These are phyloP conservation scores for Maniola jurtina DNA, from an alignment of 1,140 invertebrate genomes.

Conservation along the genomic window DNA sequence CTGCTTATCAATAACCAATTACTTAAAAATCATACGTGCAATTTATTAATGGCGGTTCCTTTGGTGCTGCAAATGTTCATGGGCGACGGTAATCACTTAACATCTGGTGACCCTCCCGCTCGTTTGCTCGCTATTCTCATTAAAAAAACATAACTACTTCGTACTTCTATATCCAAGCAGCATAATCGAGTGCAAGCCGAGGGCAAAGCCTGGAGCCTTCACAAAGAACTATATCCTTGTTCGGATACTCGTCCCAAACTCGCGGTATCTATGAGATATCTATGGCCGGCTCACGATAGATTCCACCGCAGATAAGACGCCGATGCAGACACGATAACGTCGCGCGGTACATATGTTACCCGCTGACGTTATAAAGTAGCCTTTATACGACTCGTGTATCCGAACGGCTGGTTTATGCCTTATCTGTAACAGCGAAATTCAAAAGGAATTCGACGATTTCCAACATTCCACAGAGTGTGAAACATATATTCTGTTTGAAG, in stretches of 20 bases:
- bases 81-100: too few species aligned
- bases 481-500: conserved; percentile 7
- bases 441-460: conserved; percentile 23
- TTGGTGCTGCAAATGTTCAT: too few species aligned
- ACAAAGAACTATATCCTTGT: conserved; percentile 3
- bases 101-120: too few species aligned
- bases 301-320: conserved; percentile 46
- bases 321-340: conserved; percentile 48
- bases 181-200: too few species aligned
- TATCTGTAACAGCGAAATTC: conserved; percentile 19
- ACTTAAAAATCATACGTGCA: too few species aligned
- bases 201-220: not conserved
- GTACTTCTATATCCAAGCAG: too few species aligned
- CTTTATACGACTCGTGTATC: conserved; percentile 37
- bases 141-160: too few species aligned
- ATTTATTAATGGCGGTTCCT: too few species aligned
- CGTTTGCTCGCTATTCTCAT: too few species aligned
- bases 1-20: too few species aligned
- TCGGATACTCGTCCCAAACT: conserved; percentile 27
- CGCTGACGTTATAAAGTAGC: conserved; percentile 49
- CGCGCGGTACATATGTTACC: conserved; percentile 45
- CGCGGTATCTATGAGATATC: conserved; percentile 37
- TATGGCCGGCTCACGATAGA: conserved; percentile 36
- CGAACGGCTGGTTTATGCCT: conserved; percentile 38
- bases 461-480: conserved; percentile 16